These are phyloP conservation scores for Acronicta alni DNA, from an alignment of 2,888 invertebrate species.

Conservation along the genomic window DNA sequence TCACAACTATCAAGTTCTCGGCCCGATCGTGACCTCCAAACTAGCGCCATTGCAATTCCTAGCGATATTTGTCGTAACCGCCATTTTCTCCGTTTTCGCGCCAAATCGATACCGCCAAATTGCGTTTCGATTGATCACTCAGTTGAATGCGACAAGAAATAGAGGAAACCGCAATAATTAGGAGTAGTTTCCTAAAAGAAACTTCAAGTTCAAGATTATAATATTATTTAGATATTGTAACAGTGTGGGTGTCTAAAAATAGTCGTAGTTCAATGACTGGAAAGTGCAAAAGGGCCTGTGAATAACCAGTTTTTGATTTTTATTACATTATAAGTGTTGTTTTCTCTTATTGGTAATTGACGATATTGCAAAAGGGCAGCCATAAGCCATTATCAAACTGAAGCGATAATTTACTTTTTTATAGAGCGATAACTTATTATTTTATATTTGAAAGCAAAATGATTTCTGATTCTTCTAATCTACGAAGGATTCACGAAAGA, in stretches of 20 bases:
- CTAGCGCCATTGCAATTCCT: constrained; percentile 55
- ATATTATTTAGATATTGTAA: constrained; percentile 27
- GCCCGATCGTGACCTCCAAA: constrained; percentile 61
- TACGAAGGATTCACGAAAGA: not conserved
- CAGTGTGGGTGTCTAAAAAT: constrained; percentile 19
- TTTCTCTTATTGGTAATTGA: constrained; percentile 31
- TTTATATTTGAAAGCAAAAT: no score
- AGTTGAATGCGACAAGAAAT: constrained; percentile 42
- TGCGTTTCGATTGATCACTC: constrained; percentile 39
- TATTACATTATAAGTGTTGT: constrained; percentile 13
- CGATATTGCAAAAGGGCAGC: constrained; percentile 15
- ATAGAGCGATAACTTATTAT: not conserved
- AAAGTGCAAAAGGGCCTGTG: constrained; percentile 34
- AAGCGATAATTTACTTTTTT: not conserved
- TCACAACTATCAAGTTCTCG: constrained; percentile 50
- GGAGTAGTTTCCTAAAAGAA: constrained; percentile 65
- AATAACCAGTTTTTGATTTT: constrained; percentile 22
- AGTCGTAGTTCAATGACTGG: constrained; percentile 31
- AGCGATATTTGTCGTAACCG: constrained; percentile 57
- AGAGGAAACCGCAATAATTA: constrained; percentile 61
- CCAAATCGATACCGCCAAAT: constrained; percentile 46
- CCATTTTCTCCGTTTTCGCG: constrained; percentile 61
- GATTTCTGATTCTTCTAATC: no score
- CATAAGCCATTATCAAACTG: constrained; percentile 7
- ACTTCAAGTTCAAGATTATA: constrained; percentile 70